Evolutionary conservation across 2,888 invertebrate species (phyloP), one percentile per base, ranked within the genome.

Genomic region (Cryptophagus acutangulus): DNA sequence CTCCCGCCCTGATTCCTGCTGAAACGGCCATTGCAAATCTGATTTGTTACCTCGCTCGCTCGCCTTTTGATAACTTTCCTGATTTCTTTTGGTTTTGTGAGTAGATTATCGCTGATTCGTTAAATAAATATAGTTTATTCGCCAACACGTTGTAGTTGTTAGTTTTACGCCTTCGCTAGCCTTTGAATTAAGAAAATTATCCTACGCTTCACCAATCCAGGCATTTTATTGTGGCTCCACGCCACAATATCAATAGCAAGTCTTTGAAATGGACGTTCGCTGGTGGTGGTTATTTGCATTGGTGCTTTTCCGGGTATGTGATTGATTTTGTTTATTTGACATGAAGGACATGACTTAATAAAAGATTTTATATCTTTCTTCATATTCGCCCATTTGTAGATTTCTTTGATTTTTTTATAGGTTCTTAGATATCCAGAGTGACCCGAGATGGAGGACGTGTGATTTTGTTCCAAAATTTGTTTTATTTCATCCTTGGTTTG

Each of bases 231-330:
- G n/a, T n/a, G n/a, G 63, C 55, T 25, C 53, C 50, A 37, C 57
- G 53, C 58, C 4, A 57, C 52, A 15, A 59, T 47, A 36, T 56
- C 53, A 14, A 57, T 5, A 24, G 46, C 38, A 28, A 59, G 24
- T 38, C 43, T 51, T 45, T 61, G 51, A 37, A 58, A 54, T 9
- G 57, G 50, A 12, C 13, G 9, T 8, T 43, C 36, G 1, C 48
- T 38, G 1, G 56, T 59, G 4, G 54, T 50, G 8, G 57, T 59
- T 4, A 58, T 54, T 45, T 54, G 51, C 52, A 63, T 52, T 1
- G 63, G 62, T 15, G 45, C 20, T 46, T 45, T 52, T 26, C 9
- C 10, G 12, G 10, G 26, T 15, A 12, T 6, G n/a, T 9, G 13
- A 29, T n/a, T 29, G 15, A 13, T 31, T 31, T 31, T 31, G 14